Base-by-base conservation (phyloP, 2,888 invertebrate genomes). In the Alloplasta piceator region DNA sequence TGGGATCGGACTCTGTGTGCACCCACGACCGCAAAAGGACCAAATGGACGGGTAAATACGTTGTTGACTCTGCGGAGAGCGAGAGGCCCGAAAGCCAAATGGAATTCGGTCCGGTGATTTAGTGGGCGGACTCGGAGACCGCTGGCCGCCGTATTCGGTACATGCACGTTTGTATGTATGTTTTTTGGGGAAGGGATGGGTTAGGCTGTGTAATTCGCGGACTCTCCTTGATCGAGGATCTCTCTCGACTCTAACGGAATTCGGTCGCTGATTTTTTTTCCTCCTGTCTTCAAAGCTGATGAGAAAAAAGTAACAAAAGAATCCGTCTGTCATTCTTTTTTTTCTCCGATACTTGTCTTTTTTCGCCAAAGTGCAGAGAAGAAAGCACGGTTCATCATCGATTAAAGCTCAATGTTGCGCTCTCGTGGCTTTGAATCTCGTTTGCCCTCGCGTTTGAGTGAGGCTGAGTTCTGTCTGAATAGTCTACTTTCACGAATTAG, bases 1-100 rank as follows among this genome's bases (percentile, higher is more conserved):
- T 70, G 67, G 82, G 76, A 77, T 79, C 77, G 80, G 46, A 68
- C 72, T 66, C 72, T 76, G 81, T 78, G 77, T 81, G 78, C 60
- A 78, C 70, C 60, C 70, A 74, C 81, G 87, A 90, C 89, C 89
- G 89, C 89, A 90, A 90, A 90, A 90, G 88, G 87, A 87, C 88
- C 86, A 90, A 90, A 90, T 89, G 89, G 89, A 90, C 88, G 88
- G 84, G 90, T 90, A 89, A 89, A 90, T 90, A 90, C 90, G 90
- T 89, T 90, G 90, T 90, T 90, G 90, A 90, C 89, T 90, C 86
- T 88, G 86, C 83, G 84, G 73, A 86, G 87, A 87, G 87, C 5
- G 71, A 87, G 87, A 87, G 87, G 89, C 85, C 88, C 87, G 85
- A 90, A 89, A 89, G 89, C 89, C 88, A 90, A 89, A 90, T 89